A percentile compares a stretch with the other conserved stretches of the same genome.
These are phyloP conservation scores for Exephanes ischioxanthus DNA, from an alignment of 2,888 invertebrate genomes.

Conservation along the genomic window DNA sequence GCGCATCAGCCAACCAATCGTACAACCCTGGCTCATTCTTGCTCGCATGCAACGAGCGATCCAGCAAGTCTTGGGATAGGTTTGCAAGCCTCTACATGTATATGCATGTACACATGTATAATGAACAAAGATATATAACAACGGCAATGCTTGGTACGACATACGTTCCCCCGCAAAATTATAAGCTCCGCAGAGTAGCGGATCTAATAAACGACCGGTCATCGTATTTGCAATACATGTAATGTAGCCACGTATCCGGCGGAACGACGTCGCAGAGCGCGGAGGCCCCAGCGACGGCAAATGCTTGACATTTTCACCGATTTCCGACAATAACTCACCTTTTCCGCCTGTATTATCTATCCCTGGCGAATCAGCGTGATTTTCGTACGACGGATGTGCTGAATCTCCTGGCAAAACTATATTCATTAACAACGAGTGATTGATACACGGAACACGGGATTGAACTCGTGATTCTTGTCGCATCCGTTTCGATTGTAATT, in stretches of 20 bases:
- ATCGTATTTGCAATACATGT: conserved; percentile 79
- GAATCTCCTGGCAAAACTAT: conserved; percentile 46
- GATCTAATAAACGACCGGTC: conserved; percentile 81
- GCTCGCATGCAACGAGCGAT: conserved; percentile 64
- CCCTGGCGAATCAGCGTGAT: conserved; percentile 19
- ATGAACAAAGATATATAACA: conserved; percentile 14
- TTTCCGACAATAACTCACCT: conserved; percentile 65
- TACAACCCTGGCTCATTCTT: conserved; percentile 61
- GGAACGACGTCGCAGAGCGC: conserved; percentile 74
- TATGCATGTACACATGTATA: background rate
- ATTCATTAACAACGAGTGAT: conserved; percentile 48
- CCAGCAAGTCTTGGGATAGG: conserved; percentile 29
- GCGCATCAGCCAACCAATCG: conserved; percentile 66
- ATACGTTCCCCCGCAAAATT: conserved; percentile 62
- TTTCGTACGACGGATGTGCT: conserved; percentile 56
- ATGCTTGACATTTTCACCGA: conserved; percentile 71
- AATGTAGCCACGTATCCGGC: conserved; percentile 81
- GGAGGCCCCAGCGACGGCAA: conserved; percentile 45
- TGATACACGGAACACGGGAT: conserved; percentile 20
- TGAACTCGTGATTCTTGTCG: conserved; percentile 39
- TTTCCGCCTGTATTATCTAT: conserved; percentile 24
- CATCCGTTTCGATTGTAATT: conserved; percentile 45
- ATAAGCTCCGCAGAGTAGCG: conserved; percentile 76
- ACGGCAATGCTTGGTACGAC: conserved; percentile 28
- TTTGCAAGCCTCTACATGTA: conserved; percentile 28